Evolutionary conservation across 1,140 invertebrate species (phyloP).

Genomic region (Hypsibius dujardini): DNA sequence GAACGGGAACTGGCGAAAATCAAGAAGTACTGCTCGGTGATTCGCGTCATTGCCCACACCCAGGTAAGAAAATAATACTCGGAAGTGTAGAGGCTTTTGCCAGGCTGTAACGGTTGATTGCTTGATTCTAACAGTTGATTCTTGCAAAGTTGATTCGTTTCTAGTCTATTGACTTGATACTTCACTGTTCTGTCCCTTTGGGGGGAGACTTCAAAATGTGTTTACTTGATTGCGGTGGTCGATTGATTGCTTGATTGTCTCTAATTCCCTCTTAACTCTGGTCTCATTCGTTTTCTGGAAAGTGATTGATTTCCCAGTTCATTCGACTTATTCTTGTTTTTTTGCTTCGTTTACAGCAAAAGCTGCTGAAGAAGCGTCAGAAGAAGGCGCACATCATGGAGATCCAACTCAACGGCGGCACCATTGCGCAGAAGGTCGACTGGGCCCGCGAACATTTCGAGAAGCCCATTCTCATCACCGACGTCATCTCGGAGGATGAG

Average conservation of each 20-base stretch:
- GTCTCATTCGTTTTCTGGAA: slow-evolving; percentile 21
- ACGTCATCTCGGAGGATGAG: slow-evolving; percentile 89
- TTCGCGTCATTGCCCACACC: slow-evolving; percentile 90
- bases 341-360: slow-evolving; percentile 49
- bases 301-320: too few species aligned
- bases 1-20: slow-evolving; percentile 91
- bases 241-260: slow-evolving; percentile 10
- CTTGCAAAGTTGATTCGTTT: too few species aligned
- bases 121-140: too few species aligned
- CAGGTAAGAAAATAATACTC: slow-evolving; percentile 45
- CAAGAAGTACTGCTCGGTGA: slow-evolving; percentile 90
- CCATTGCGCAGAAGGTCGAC: slow-evolving; percentile 80
- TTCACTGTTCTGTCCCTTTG: neutral
- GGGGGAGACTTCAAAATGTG: neutral
- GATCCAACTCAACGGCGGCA: slow-evolving; percentile 96
- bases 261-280: neutral
- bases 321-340: too few species aligned
- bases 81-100: too few species aligned
- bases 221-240: too few species aligned
- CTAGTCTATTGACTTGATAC: neutral
- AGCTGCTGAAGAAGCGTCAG: slow-evolving; percentile 84
- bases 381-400: slow-evolving; percentile 99
- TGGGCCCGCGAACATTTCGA: slow-evolving; percentile 92
- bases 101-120: too few species aligned
- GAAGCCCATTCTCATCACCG: slow-evolving; percentile 67